Evolutionary conservation across 2,113 vertebrate genomes (phyloP).

Genomic region (Jacana jacana): DNA sequence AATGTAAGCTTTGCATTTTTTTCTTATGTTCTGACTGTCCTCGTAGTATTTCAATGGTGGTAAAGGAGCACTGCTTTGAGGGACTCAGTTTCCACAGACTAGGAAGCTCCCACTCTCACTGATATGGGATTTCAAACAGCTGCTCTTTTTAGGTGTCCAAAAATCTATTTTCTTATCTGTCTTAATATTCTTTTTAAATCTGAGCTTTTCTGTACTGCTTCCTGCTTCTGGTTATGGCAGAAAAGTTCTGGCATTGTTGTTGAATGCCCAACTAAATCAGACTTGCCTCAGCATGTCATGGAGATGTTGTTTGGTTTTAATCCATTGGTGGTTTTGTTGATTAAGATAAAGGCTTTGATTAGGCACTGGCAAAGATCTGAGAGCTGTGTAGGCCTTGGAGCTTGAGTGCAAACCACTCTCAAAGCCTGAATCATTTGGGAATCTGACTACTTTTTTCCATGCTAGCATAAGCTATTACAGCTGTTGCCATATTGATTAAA

Average conservation of each 20-base stretch:
- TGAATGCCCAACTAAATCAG: not conserved
- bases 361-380: conserved; percentile 26
- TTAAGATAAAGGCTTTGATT: conserved; percentile 44
- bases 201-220: not conserved
- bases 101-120: not conserved
- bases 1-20: not conserved
- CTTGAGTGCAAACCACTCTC: not conserved
- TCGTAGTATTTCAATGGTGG: not conserved
- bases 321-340: conserved; percentile 13
- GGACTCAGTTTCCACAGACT: not conserved
- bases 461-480: not conserved
- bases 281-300: not conserved
- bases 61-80: not conserved
- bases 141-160: not conserved
- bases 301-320: conserved; percentile 31
- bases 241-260: not conserved
- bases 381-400: not conserved
- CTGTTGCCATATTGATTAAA: conserved; percentile 7
- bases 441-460: conserved; percentile 21
- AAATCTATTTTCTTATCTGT: not conserved
- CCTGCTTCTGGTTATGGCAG: not conserved
- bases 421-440: conserved; percentile 6
- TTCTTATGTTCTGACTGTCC: not conserved
- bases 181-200: not conserved
- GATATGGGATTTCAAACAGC: not conserved